These are phyloP conservation scores for Physella acuta DNA, from an alignment of 1,140 invertebrate species.

Conservation along the genomic window DNA sequence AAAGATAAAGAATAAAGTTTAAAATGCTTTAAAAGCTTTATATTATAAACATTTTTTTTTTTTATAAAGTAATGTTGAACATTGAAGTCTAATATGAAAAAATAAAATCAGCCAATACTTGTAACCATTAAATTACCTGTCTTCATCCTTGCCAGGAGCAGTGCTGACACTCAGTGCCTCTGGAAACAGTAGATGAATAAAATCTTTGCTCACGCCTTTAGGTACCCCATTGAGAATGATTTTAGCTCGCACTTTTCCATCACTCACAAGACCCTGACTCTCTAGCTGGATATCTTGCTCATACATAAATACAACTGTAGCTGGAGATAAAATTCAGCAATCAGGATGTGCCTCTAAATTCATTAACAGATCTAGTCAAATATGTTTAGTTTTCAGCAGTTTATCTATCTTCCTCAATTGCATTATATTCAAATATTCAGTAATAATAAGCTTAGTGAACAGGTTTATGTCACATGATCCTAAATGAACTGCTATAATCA, in stretches of 20 bases:
- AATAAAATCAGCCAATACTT: too few relatives aligned
- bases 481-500: too few relatives aligned
- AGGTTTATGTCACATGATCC: too few relatives aligned
- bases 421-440: neutral
- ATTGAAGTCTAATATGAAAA: too few relatives aligned
- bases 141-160: neutral
- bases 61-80: too few relatives aligned
- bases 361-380: too few relatives aligned
- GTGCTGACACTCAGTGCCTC: constrained; percentile 16
- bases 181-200: constrained; percentile 21
- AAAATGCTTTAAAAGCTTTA: too few relatives aligned
- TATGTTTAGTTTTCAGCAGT: neutral
- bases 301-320: constrained; percentile 17
- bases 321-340: constrained; percentile 1
- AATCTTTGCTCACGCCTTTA: constrained; percentile 20
- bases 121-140: too few relatives aligned
- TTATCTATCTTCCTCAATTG: neutral
- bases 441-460: too few relatives aligned
- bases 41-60: too few relatives aligned
- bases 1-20: too few relatives aligned
- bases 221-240: constrained; percentile 9
- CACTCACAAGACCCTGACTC: neutral
- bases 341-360: neutral
- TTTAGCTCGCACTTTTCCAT: constrained; percentile 23
- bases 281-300: constrained; percentile 17